These are phyloP conservation scores for Halcyon malimbica DNA, from an alignment of 2,113 vertebrate species.

Conservation along the genomic window DNA sequence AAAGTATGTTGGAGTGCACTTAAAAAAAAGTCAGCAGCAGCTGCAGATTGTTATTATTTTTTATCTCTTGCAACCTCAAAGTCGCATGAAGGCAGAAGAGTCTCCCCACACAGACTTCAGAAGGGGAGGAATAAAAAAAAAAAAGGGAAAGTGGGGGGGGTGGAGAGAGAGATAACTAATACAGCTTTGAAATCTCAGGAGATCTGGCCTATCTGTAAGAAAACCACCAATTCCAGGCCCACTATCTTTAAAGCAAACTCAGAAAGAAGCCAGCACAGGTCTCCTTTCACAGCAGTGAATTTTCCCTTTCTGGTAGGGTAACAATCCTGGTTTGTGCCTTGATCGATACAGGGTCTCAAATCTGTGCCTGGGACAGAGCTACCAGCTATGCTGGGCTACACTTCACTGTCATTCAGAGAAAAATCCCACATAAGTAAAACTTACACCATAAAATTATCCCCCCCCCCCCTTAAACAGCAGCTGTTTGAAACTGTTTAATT, in stretches of 20 bases:
- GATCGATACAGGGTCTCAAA: not conserved
- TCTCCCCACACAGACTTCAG: not conserved
- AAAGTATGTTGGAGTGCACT: not conserved
- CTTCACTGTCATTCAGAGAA: not conserved
- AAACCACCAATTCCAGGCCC: not conserved
- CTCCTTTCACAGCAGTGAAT: not conserved
- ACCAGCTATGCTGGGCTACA: not conserved
- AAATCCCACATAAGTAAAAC: conserved; percentile 2
- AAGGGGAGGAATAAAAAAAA: not conserved
- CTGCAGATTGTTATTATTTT: conserved; percentile 7
- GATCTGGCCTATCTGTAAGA: not conserved
- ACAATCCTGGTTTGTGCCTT: not conserved
- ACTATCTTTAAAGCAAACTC: not conserved
- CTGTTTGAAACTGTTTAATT: conserved; percentile 37
- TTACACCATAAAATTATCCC: not conserved
- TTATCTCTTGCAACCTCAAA: not conserved
- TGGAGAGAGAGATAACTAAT: not conserved
- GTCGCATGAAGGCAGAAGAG: not conserved
- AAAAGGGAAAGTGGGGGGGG: too few species aligned
- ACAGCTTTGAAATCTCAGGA: not conserved
- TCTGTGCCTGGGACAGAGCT: not conserved
- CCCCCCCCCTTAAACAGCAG: not conserved
- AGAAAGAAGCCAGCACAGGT: not conserved
- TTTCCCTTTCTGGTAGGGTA: not conserved
- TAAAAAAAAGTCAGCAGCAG: not conserved